A percentile compares a stretch with the other conserved stretches of the same genome.
Conservation (phyloP, 2,888 invertebrate genomes). For the Coenonympha arcania region DNA sequence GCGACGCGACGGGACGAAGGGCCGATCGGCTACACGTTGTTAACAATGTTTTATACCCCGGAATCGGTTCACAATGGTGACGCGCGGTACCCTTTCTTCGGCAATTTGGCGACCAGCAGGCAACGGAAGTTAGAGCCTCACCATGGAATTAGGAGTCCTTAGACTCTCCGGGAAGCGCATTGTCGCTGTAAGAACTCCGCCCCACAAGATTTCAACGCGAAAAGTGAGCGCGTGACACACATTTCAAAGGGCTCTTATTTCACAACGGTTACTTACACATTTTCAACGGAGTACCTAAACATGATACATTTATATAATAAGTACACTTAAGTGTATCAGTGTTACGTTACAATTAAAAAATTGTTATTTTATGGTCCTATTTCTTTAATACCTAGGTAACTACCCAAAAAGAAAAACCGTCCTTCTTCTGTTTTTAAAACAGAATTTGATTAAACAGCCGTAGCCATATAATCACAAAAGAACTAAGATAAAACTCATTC, state of each 20-base stretch:
- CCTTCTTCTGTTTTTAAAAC: no score
- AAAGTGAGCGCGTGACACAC: slow-evolving; percentile 65
- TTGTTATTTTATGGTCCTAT: no score
- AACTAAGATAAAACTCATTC: no score
- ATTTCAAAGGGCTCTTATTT: slow-evolving; percentile 35
- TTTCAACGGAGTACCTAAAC: neutral
- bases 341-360: no score
- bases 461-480: no score
- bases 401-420: no score
- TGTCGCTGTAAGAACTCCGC: slow-evolving; percentile 58
- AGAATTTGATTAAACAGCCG: no score
- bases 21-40: slow-evolving; percentile 67
- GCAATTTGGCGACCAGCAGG: slow-evolving; percentile 69
- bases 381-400: no score
- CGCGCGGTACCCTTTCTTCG: slow-evolving; percentile 66
- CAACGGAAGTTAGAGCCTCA: slow-evolving; percentile 62
- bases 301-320: no score
- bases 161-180: slow-evolving; percentile 59
- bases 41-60: slow-evolving; percentile 66
- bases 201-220: slow-evolving; percentile 48
- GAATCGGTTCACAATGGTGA: slow-evolving; percentile 70
- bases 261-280: slow-evolving; percentile 14
- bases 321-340: no score
- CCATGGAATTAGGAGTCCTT: slow-evolving; percentile 64
- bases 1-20: slow-evolving; percentile 60